Evolutionary conservation across 2,888 invertebrate species (phyloP).

Genomic region (Hirtodrosophila trivittata): DNA sequence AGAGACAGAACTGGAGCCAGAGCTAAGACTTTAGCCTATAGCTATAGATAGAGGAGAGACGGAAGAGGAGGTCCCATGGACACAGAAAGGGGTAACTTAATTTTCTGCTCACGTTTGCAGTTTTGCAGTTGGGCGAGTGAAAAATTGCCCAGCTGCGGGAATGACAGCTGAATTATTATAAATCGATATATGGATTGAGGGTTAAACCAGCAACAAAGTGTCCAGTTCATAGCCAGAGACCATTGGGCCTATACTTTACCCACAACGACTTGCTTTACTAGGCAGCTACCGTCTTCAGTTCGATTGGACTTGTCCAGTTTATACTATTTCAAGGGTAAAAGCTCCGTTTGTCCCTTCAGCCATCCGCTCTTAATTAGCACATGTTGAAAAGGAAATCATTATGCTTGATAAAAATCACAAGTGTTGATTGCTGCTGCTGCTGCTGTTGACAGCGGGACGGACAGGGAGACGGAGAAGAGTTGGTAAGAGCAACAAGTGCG

Average conservation of each 20-base stretch:
- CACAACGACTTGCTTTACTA: no score
- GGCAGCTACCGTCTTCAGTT: background rate
- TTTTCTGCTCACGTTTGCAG: constrained; percentile 81
- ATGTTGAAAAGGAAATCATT: constrained; percentile 81
- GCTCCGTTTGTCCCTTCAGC: background rate
- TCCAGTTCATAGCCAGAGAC: no score
- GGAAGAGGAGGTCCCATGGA: background rate
- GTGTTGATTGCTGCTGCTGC: constrained; percentile 75
- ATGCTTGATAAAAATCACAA: constrained; percentile 78
- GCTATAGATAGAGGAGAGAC: constrained; percentile 14
- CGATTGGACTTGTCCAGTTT: no score
- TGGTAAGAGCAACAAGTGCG: constrained; percentile 75
- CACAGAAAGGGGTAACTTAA: constrained; percentile 60
- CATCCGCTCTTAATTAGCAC: constrained; percentile 68
- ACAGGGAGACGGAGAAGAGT: background rate
- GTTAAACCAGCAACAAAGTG: constrained; percentile 17
- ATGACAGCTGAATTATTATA: constrained; percentile 83
- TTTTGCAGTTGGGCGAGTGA: constrained; percentile 53
- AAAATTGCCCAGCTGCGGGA: constrained; percentile 73
- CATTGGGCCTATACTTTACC: no score
- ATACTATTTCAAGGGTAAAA: no score
- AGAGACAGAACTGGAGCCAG: constrained; percentile 18
- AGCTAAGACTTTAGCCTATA: background rate
- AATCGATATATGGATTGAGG: constrained; percentile 75
- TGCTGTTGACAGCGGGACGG: background rate